phyloP scores from a whole-genome alignment of 1,140 invertebrate species.

The Hycleus cichorii region DNA sequence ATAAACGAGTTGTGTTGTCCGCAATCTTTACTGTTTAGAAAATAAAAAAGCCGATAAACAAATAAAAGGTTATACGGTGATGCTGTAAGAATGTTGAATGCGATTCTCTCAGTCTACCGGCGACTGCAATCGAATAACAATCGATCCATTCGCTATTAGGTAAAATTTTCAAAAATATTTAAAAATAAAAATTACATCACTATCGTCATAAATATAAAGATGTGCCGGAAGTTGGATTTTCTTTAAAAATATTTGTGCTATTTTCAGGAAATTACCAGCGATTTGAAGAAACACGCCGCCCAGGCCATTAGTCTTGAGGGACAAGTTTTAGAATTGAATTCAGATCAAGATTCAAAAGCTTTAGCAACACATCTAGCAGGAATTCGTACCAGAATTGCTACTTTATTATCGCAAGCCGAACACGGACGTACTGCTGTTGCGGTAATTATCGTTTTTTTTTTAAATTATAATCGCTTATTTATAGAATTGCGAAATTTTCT shows the following conservation, averaged over 20 bases:
- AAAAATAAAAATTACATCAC: conserved; percentile 5
- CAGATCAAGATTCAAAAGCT: conserved; percentile 47
- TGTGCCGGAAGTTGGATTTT: too few species aligned
- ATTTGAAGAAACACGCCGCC: conserved; percentile 51
- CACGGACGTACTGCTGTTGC: conserved; percentile 51
- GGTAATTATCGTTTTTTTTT: conserved; percentile 39
- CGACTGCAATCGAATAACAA: too few species aligned
- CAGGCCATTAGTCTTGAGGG: conserved; percentile 48
- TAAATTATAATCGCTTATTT: too few species aligned
- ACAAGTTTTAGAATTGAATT: conserved; percentile 43
- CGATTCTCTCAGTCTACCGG: too few species aligned
- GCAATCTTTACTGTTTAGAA: too few species aligned
- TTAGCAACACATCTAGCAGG: conserved; percentile 44
- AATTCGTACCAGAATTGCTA: conserved; percentile 47
- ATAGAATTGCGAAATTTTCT: background rate
- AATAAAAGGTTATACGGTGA: too few species aligned
- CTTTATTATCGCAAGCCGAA: conserved; percentile 53
- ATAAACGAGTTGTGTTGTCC: too few species aligned
- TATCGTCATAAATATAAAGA: too few species aligned
- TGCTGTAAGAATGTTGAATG: too few species aligned
- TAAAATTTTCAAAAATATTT: background rate
- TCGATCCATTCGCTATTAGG: too few species aligned
- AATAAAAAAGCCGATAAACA: too few species aligned
- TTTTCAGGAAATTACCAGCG: conserved; percentile 51
- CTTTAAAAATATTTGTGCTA: background rate